Evolutionary conservation across 2,888 invertebrate species (phyloP).

Genomic region (Amiota minor): DNA sequence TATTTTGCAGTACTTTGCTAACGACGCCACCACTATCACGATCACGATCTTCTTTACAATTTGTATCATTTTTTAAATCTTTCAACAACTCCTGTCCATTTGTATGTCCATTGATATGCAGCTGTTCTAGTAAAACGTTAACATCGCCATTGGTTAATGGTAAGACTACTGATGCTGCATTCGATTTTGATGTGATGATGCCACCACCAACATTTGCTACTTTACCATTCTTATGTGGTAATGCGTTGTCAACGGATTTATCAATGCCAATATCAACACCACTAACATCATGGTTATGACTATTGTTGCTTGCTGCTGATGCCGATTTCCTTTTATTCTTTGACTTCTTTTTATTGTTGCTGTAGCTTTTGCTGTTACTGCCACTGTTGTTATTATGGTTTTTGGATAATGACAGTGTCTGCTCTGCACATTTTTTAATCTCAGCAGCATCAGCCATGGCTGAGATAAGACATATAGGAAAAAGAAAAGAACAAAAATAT

Average conservation of each 20-base stretch:
- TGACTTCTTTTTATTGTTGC: conserved; percentile 7
- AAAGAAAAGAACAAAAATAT: background rate
- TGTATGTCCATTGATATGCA: conserved; percentile 15
- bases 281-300: background rate
- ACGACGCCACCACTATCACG: too few relatives aligned
- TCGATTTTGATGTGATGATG: background rate
- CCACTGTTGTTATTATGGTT: background rate
- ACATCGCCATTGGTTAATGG: background rate
- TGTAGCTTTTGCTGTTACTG: background rate
- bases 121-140: conserved; percentile 1
- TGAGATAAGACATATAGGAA: background rate
- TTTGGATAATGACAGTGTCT: background rate
- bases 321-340: conserved; percentile 11
- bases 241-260: background rate
- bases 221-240: background rate
- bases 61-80: too few relatives aligned
- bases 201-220: background rate
- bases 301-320: background rate
- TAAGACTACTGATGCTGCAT: background rate
- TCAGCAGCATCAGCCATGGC: conserved; percentile 22
- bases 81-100: background rate
- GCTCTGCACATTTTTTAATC: background rate
- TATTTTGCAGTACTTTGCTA: background rate
- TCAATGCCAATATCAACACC: background rate
- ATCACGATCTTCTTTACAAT: background rate